Base-by-base conservation (phyloP, 2,888 invertebrate species). In the Rhamnusium bicolor region DNA sequence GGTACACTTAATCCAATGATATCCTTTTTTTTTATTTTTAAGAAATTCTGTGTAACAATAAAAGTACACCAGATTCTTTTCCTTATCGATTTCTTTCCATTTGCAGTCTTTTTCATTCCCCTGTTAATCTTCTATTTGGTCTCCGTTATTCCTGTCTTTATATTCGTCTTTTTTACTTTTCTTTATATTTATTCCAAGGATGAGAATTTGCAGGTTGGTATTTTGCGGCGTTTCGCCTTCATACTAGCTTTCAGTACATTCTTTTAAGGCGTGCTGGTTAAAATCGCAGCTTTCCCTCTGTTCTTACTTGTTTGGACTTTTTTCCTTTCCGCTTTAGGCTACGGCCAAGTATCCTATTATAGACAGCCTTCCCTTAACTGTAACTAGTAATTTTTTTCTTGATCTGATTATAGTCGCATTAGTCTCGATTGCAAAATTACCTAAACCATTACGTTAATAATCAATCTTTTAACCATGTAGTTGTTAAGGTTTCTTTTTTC, bases 271-370 rank as follows among this genome's bases (percentile, higher is more conserved):
- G 27, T 14, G n/a, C 49, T 63, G 4, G 51, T 63, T n/a, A 65
- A 53, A 19, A 53, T 53, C 24, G 53, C 51, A 53, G 65, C 56
- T 65, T 65, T 65, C 21, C 32, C 49, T 49, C 29, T 65, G 0
- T 65, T 65, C n/a, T 0, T 14, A 51, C 12, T 58, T 58, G 12
- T 58, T 24, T 16, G 2, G 5, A 14, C 16, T 24, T 24, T 62
- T 24, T 16, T 68, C 21, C 10, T 29, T 58, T 32, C 60, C 21
- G 68, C 60, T 68, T 68, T 68, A 60, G 58, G 60, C 47, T 68
- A 68, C 47, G 60, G 21, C 24, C 6, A 40, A 40, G 12, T 40
- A 40, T 40, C 12, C 40, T 12, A 40, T 40, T 40, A 8, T 40
- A 40, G 12, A 10, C 40, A 6, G 3, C 40, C 40, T 40, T 12